These are phyloP conservation scores for Microdon myrmicae DNA, from an alignment of 2,888 invertebrate species.

Conservation along the genomic window DNA sequence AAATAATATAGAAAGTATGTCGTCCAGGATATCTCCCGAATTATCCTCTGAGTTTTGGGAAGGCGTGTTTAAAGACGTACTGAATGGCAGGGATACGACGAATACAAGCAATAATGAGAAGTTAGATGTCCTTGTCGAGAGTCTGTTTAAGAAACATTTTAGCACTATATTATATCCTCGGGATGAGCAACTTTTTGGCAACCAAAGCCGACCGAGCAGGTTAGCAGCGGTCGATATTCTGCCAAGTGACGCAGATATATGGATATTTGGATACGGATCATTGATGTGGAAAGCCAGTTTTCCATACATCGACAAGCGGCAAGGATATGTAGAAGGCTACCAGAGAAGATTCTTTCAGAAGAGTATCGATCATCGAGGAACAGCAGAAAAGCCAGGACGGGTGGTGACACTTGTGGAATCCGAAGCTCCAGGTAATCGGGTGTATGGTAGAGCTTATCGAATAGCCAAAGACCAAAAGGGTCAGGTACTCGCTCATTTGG, in stretches of 20 bases:
- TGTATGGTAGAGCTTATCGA: constrained; percentile 94
- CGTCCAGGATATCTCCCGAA: no score
- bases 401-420: constrained; percentile 86
- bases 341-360: constrained; percentile 92
- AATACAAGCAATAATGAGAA: no score
- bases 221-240: constrained; percentile 13
- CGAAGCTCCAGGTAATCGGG: constrained; percentile 71
- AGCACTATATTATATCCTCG: constrained; percentile 10
- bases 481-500: constrained; percentile 82
- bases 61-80: no score
- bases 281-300: constrained; percentile 97
- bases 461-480: constrained; percentile 77
- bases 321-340: constrained; percentile 86
- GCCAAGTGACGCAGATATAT: constrained; percentile 70
- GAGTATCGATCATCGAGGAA: constrained; percentile 93
- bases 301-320: constrained; percentile 78
- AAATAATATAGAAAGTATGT: no score
- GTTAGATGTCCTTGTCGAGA: constrained; percentile 7
- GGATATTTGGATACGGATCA: constrained; percentile 97
- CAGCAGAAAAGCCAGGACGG: constrained; percentile 87
- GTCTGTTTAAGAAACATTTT: constrained; percentile 22
- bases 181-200: constrained; percentile 11
- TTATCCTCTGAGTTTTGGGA: no score
- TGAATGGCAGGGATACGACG: no score
- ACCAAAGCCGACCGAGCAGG: constrained; percentile 2